Conservation (phyloP, 2,113 vertebrate species). For the Protobothrops flavoviridis region DNA sequence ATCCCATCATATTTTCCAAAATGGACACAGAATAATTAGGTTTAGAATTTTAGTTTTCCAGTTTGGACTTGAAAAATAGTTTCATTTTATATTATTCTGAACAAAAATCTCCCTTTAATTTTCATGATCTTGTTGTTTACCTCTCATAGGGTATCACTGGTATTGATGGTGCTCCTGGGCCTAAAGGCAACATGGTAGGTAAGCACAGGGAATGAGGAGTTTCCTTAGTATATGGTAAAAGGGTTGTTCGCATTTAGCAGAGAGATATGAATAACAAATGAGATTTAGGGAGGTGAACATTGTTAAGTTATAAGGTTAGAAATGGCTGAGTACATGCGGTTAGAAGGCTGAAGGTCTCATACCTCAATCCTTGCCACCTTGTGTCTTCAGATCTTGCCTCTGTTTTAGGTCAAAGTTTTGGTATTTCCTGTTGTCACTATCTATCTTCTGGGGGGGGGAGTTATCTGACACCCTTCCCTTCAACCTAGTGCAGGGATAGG, state of each 20-base stretch:
- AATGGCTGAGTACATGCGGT: background rate
- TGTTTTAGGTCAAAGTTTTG: background rate
- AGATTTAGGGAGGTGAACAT: background rate
- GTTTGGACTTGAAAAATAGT: background rate
- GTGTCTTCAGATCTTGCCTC: background rate
- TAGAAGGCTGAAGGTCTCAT: background rate
- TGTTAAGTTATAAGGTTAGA: background rate
- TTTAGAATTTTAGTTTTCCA: background rate
- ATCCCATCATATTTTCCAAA: background rate
- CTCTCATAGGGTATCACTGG: slow-evolving; percentile 77
- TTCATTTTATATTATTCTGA: accelerated
- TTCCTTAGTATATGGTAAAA: background rate
- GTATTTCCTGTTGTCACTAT: background rate
- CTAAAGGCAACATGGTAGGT: slow-evolving; percentile 86
- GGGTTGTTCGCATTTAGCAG: background rate
- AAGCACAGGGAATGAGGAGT: background rate
- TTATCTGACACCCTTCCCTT: background rate
- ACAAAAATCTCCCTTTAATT: background rate
- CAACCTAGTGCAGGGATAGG: background rate
- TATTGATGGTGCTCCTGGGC: slow-evolving; percentile 79
- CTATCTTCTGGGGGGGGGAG: background rate
- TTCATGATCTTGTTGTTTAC: background rate
- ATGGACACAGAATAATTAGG: background rate
- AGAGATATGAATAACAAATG: background rate
- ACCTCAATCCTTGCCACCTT: background rate